phyloP scores from a whole-genome alignment of 35 echinoderm and acorn worm genomes.

The Hemicentrotus pulcherrimus region DNA sequence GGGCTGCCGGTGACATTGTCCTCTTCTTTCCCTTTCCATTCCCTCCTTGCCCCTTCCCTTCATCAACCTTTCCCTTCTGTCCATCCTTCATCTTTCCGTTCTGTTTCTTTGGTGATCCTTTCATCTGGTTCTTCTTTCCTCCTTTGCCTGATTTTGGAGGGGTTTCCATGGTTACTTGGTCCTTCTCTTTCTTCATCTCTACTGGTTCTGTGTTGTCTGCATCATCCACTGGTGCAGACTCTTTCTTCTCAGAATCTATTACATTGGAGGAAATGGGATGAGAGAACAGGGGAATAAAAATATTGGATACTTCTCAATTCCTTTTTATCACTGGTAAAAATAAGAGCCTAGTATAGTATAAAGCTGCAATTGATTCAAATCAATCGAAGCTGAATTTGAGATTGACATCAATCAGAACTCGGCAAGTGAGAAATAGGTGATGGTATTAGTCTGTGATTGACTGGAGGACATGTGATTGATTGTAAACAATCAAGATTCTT shows the following conservation, averaged over 20 bases:
- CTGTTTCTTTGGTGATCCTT: conserved; percentile 11
- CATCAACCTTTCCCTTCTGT: conserved; percentile 16
- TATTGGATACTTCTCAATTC: too few species aligned
- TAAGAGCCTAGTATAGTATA: too few species aligned
- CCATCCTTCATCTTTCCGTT: conserved; percentile 3
- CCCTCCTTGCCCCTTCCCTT: not conserved
- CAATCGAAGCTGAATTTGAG: too few species aligned
- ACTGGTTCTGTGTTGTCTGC: not conserved
- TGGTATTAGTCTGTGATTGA: too few species aligned
- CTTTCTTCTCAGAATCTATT: not conserved
- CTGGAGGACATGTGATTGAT: too few species aligned
- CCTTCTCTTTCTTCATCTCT: not conserved
- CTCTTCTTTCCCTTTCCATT: conserved; percentile 33
- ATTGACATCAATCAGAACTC: too few species aligned
- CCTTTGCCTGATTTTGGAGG: not conserved
- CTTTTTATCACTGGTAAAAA: too few species aligned
- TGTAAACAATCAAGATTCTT: too few species aligned
- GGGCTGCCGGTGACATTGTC: not conserved
- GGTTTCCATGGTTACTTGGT: not conserved
- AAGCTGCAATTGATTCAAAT: too few species aligned
- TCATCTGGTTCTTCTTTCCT: not conserved
- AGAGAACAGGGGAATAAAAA: not conserved
- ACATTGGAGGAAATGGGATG: not conserved
- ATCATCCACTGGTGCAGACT: not conserved
- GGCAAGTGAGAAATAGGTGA: too few species aligned